Conservation (phyloP, 2,797 vertebrate species). For the Mormyrus proboscirostris region DNA sequence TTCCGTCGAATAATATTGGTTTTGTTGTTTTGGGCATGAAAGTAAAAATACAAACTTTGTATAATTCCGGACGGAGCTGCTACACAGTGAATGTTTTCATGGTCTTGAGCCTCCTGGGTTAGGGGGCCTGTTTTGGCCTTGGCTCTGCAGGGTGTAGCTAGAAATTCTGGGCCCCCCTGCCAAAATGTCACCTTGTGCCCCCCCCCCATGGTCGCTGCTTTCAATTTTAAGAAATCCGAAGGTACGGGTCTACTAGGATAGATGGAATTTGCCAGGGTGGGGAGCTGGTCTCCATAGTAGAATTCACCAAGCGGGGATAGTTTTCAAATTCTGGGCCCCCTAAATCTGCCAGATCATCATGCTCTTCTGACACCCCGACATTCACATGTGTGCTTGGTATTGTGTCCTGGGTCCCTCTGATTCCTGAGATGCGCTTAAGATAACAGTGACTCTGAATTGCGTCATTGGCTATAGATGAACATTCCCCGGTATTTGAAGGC, state of each 20-base stretch:
- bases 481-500: background rate
- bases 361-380: background rate
- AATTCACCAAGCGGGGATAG: background rate
- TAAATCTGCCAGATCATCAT: background rate
- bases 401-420: background rate
- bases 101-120: background rate
- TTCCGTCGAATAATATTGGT: background rate
- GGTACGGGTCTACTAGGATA: background rate
- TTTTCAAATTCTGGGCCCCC: background rate
- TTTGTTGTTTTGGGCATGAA: background rate
- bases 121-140: background rate
- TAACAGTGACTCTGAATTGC: background rate
- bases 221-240: background rate
- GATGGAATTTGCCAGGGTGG: background rate
- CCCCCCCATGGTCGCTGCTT: background rate
- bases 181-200: background rate
- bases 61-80: background rate
- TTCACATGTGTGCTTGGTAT: background rate
- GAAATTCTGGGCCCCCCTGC: background rate
- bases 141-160: background rate
- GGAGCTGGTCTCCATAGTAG: background rate
- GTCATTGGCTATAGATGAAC: background rate
- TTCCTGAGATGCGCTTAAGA: background rate
- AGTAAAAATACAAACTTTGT: background rate
- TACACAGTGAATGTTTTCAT: background rate